phyloP scores from a whole-genome alignment of 2,888 invertebrate species.

The Gasteruption jaculator region DNA sequence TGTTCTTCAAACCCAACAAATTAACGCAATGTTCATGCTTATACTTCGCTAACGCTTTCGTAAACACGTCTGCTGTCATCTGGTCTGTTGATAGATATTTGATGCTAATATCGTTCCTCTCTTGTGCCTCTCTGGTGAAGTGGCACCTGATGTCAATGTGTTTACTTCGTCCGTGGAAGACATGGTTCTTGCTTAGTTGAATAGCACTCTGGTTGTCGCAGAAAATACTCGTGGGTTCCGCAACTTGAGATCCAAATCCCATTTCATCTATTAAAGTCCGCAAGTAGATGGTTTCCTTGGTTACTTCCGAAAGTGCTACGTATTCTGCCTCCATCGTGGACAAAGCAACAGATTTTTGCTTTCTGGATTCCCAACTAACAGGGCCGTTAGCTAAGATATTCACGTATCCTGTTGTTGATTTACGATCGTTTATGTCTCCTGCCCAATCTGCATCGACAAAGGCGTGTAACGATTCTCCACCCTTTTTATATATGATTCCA shows the following conservation, averaged over 20 bases:
- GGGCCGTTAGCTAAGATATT: conserved; percentile 10
- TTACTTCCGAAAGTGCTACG: conserved; percentile 16
- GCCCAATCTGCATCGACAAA: conserved; percentile 24
- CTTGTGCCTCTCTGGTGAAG: conserved; percentile 16
- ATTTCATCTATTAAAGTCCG: conserved; percentile 11
- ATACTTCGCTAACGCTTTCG: conserved; percentile 46
- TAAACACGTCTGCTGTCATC: conserved; percentile 18
- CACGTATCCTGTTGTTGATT: conserved; percentile 19
- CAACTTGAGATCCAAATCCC: conserved; percentile 12
- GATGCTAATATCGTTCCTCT: conserved; percentile 17
- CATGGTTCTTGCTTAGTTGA: conserved; percentile 15
- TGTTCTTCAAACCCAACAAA: conserved; percentile 12
- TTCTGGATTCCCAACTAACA: conserved; percentile 16
- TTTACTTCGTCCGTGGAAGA: conserved; percentile 20
- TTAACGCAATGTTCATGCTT: conserved; percentile 40
- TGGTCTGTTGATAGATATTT: conserved; percentile 17
- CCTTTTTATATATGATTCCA: conserved; percentile 19
- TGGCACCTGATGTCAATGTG: conserved; percentile 22
- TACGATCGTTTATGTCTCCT: conserved; percentile 18
- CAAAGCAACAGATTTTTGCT: conserved; percentile 13
- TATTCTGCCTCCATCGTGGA: conserved; percentile 19
- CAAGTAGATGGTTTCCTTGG: conserved; percentile 13
- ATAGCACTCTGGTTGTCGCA: conserved; percentile 19
- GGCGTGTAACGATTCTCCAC: conserved; percentile 10
- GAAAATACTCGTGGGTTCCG: conserved; percentile 10